Conservation (phyloP, 37 sponge, comb jelly and placozoan genomes). For the Halisarca cf. caerulea region DNA sequence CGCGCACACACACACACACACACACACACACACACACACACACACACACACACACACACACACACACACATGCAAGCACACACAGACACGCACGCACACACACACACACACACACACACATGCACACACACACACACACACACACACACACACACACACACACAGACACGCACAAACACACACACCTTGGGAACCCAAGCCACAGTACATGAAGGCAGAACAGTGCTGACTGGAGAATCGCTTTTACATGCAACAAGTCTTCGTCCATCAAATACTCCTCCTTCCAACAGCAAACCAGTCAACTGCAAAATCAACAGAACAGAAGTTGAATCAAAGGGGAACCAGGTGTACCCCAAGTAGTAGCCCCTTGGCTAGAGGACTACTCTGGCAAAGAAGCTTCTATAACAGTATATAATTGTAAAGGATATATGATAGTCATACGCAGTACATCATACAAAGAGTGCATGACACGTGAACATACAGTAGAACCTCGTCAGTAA, state of each 20-base stretch:
- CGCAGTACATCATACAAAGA: too few species aligned
- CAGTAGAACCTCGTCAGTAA: too few species aligned
- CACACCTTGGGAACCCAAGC: conserved; percentile 79
- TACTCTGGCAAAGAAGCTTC: too few species aligned
- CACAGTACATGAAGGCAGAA: conserved; percentile 78
- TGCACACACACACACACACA: conserved; percentile 36
- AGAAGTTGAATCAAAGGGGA: not conserved
- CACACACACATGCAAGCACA: not conserved
- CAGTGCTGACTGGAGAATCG: conserved; percentile 74
- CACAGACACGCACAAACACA: conserved; percentile 19
- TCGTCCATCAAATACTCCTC: conserved; percentile 85
- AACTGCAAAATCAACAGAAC: conserved; percentile 41
- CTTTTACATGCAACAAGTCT: conserved; percentile 54
- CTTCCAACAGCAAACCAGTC: conserved; percentile 85
- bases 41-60: not conserved
- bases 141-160: conserved; percentile 46
- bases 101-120: not conserved
- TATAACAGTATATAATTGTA: too few species aligned
- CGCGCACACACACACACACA: not conserved
- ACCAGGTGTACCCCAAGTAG: not conserved
- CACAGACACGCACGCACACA: not conserved
- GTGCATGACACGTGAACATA: too few species aligned
- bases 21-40: not conserved
- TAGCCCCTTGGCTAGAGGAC: too few species aligned
- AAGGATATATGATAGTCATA: too few species aligned